Conservation (phyloP, 2,113 vertebrate species). For the Sigmodon hispidus region DNA sequence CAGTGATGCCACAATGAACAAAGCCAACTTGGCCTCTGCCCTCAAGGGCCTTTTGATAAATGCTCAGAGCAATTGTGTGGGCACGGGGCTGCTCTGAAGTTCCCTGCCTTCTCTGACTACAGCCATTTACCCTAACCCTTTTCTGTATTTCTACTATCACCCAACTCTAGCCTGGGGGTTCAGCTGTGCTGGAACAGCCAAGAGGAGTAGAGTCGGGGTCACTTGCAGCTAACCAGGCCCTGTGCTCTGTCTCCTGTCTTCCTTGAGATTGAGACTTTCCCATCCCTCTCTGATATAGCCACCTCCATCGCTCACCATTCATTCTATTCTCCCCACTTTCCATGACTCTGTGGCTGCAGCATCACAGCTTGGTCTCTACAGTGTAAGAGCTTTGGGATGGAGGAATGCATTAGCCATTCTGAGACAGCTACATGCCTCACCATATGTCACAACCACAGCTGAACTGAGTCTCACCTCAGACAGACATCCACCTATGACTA, state of each 20-base stretch:
- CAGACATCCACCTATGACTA: not conserved
- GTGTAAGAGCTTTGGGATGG: not conserved
- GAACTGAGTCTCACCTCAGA: not conserved
- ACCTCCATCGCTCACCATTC: not conserved
- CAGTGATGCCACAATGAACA: no score
- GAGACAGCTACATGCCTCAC: not conserved
- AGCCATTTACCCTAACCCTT: not conserved
- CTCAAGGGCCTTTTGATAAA: not conserved
- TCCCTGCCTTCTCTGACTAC: not conserved
- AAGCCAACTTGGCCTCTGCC: not conserved
- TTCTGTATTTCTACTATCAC: not conserved
- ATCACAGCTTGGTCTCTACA: not conserved
- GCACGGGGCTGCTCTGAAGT: not conserved
- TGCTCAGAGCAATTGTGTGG: no score
- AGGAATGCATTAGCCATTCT: not conserved
- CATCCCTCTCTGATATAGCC: not conserved
- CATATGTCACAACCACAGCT: not conserved
- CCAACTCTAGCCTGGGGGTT: not conserved
- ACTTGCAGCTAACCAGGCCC: not conserved
- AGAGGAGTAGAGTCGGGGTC: not conserved
- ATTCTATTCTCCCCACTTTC: not conserved
- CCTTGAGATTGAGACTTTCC: not conserved
- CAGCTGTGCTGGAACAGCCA: not conserved
- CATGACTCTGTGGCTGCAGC: not conserved
- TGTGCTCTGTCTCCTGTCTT: not conserved